Evolutionary conservation across 1,140 invertebrate species (phyloP).

Genomic region (Drosophila lowei): DNA sequence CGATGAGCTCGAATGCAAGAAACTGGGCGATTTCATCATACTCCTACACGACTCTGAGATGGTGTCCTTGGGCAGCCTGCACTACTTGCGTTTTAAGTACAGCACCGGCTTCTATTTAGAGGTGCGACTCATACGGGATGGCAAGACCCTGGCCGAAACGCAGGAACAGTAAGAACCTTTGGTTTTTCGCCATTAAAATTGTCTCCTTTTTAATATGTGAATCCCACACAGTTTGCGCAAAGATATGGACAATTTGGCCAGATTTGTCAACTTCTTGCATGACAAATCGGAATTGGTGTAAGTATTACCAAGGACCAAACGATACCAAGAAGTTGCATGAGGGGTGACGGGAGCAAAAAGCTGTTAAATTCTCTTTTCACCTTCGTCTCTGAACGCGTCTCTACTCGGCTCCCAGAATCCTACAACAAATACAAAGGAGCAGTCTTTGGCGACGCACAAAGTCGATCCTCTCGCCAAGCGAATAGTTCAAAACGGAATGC

Average conservation of each 20-base stretch:
- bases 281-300: constrained; percentile 70
- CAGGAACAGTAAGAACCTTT: constrained; percentile 56
- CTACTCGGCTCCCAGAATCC: too few relatives aligned
- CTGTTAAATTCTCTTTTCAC: too few relatives aligned
- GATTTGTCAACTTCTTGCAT: constrained; percentile 69
- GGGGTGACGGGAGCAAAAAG: too few relatives aligned
- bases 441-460: too few relatives aligned
- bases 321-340: too few relatives aligned
- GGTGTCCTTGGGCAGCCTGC: constrained; percentile 87
- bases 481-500: too few relatives aligned
- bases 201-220: neutral
- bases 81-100: constrained; percentile 71
- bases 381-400: too few relatives aligned
- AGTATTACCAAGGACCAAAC: constrained; percentile 18
- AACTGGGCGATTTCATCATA: constrained; percentile 94
- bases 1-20: constrained; percentile 98
- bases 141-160: constrained; percentile 48
- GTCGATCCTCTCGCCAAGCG: too few relatives aligned
- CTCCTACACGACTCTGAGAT: constrained; percentile 93
- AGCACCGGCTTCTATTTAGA: constrained; percentile 73
- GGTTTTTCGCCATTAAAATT: neutral
- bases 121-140: constrained; percentile 63
- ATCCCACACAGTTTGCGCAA: constrained; percentile 50
- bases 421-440: too few relatives aligned
- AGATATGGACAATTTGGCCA: constrained; percentile 69